Evolutionary conservation across 2,797 vertebrate species (phyloP).

Genomic region (Mormyrus proboscirostris): DNA sequence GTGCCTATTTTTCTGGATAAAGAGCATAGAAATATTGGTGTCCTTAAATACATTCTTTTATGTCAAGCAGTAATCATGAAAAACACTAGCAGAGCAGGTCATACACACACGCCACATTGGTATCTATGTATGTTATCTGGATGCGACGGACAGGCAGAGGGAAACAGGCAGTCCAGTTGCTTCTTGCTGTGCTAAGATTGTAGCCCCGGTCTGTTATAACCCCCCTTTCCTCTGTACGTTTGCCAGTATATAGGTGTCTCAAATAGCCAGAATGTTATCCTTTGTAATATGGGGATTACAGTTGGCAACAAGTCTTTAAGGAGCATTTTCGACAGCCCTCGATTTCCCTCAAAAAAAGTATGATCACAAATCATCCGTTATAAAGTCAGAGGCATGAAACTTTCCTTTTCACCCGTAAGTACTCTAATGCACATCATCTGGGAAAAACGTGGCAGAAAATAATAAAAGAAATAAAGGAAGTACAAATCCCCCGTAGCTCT

Average conservation of each 20-base stretch:
- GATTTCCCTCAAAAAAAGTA: not conserved
- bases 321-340: not conserved
- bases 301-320: not conserved
- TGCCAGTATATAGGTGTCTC: not conserved
- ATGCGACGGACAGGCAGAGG: not conserved
- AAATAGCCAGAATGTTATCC: not conserved
- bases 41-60: not conserved
- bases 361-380: not conserved
- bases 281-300: not conserved
- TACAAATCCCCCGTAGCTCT: not conserved
- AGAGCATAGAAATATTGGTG: not conserved
- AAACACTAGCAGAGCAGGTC: not conserved
- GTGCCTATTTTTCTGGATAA: not conserved
- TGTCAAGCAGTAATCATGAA: not conserved
- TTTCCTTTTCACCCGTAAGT: not conserved
- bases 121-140: not conserved
- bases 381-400: not conserved
- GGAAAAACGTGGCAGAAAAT: not conserved
- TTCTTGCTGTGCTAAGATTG: not conserved
- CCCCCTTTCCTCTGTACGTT: not conserved
- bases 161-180: not conserved
- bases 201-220: not conserved
- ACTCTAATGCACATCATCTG: constrained; percentile 3
- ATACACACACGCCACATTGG: not conserved
- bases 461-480: not conserved